Conservation (phyloP, 2,797 vertebrate species). For the Nannoperca obscura region DNA sequence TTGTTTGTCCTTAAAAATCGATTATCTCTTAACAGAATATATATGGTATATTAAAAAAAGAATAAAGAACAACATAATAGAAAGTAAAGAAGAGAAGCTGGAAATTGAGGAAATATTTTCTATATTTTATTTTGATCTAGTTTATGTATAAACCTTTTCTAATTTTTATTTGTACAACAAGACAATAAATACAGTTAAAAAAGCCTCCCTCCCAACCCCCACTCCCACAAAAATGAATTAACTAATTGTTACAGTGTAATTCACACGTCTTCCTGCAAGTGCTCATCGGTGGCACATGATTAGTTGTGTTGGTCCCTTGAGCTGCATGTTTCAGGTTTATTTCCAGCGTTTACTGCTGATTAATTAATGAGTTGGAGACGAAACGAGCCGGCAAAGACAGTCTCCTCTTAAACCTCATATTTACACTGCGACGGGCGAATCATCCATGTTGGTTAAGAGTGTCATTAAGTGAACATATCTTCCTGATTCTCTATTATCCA, state of each 20-base stretch:
- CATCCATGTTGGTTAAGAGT: constrained; percentile 12
- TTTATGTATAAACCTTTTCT: too few species aligned
- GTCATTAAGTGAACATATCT: constrained; percentile 30
- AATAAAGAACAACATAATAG: too few species aligned
- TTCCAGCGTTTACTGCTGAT: constrained; percentile 34
- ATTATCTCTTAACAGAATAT: too few species aligned
- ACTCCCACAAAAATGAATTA: too few species aligned
- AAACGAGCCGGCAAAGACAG: not conserved
- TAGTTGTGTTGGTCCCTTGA: not conserved
- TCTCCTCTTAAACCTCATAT: not conserved
- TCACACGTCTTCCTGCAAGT: constrained; percentile 5
- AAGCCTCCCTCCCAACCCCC: too few species aligned
- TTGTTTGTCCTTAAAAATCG: too few species aligned
- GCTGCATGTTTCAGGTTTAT: not conserved
- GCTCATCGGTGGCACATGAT: constrained; percentile 22
- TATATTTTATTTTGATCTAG: too few species aligned
- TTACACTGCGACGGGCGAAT: constrained; percentile 17
- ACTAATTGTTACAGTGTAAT: not conserved
- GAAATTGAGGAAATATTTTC: too few species aligned
- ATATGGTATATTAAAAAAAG: too few species aligned
- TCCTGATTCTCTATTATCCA: not conserved
- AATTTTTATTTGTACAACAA: too few species aligned
- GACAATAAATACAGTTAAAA: too few species aligned
- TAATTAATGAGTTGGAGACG: constrained; percentile 11
- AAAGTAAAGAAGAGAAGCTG: too few species aligned